Evolutionary conservation across 2,113 vertebrate genomes (phyloP).

Genomic region (Gymnogyps californianus): DNA sequence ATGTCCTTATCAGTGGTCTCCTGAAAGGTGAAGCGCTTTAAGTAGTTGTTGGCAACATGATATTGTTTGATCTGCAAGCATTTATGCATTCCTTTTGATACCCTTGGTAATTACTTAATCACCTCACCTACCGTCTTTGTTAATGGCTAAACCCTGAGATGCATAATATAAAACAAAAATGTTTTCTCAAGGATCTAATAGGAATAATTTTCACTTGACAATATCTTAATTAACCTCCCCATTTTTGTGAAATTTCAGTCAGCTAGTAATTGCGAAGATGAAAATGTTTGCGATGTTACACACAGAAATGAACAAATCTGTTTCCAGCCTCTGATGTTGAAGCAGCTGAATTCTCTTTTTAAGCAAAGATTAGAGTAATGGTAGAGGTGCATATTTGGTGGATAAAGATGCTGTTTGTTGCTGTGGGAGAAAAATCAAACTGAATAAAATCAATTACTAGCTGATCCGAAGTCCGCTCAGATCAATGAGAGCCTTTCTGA

Average conservation of each 20-base stretch:
- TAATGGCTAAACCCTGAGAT: not conserved
- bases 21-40: not conserved
- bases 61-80: not conserved
- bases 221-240: not conserved
- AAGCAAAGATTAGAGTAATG: not conserved
- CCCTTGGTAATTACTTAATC: not conserved
- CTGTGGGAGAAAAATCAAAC: not conserved
- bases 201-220: not conserved
- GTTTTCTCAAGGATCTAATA: not conserved
- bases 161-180: not conserved
- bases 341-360: not conserved
- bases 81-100: not conserved
- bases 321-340: not conserved
- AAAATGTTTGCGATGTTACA: not conserved
- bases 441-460: not conserved
- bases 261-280: not conserved
- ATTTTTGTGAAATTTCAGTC: not conserved
- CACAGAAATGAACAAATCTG: not conserved
- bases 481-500: not conserved
- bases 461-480: not conserved
- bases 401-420: not conserved
- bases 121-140: not conserved
- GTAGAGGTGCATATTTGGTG: not conserved
- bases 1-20: not conserved
- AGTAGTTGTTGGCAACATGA: not conserved